These are phyloP conservation scores for Buathra laborator DNA, from an alignment of 2,888 invertebrate species.

Conservation along the genomic window DNA sequence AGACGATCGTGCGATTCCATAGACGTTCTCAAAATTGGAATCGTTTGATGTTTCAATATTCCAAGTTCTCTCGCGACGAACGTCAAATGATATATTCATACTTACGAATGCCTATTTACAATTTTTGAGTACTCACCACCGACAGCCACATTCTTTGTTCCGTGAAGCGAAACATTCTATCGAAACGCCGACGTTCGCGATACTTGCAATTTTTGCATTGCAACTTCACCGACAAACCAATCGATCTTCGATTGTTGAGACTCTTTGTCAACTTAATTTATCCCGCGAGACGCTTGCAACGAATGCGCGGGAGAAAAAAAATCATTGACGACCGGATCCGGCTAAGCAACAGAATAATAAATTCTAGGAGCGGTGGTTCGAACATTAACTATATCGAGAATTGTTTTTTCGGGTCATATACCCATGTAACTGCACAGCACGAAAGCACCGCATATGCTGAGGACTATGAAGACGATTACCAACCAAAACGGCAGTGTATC, in stretches of 20 bases:
- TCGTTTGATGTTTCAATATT: not conserved
- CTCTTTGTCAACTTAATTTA: conserved; percentile 12
- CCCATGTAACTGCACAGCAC: conserved; percentile 93
- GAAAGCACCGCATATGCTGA: conserved; percentile 93
- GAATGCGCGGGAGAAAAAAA: conserved; percentile 5
- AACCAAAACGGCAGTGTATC: conserved; percentile 94
- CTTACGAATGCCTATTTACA: conserved; percentile 60
- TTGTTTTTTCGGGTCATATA: conserved; percentile 85
- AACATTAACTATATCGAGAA: conserved; percentile 58
- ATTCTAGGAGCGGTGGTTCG: conserved; percentile 58
- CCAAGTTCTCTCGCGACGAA: not conserved
- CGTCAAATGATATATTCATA: conserved; percentile 38
- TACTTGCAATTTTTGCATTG: not conserved
- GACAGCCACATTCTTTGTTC: not conserved
- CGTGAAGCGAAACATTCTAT: not conserved
- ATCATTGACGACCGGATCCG: not conserved
- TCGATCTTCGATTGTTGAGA: not conserved
- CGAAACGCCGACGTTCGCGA: not conserved
- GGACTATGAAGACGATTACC: conserved; percentile 91
- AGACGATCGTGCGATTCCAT: not conserved
- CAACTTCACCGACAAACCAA: not conserved
- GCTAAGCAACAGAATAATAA: conserved; percentile 54
- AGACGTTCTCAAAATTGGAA: not conserved
- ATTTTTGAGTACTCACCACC: conserved; percentile 12
- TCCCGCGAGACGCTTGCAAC: conserved; percentile 5